Evolutionary conservation across 1,140 invertebrate genomes (phyloP).

Genomic region (Planococcus citri): DNA sequence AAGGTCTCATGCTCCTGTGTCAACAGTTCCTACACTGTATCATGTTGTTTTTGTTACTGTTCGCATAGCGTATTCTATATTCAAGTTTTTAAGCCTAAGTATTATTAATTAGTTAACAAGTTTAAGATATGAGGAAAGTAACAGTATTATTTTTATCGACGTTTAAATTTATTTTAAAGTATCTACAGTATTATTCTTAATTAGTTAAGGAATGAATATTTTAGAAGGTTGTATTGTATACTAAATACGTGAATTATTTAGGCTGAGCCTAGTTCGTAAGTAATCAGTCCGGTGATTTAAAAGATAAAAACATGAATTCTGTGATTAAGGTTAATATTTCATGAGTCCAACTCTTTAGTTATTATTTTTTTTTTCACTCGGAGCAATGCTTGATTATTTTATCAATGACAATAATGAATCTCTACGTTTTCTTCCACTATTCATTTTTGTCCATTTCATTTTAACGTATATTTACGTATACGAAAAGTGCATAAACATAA

Average conservation of each 20-base stretch:
- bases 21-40: neutral
- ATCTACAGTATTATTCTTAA: neutral
- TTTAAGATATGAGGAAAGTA: neutral
- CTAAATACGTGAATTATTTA: neutral
- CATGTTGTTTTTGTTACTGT: neutral
- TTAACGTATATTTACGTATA: too few species aligned
- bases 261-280: neutral
- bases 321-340: neutral
- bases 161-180: neutral
- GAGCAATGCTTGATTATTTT: too few species aligned
- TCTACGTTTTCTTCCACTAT: too few species aligned
- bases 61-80: neutral
- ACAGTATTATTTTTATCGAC: constrained; percentile 1
- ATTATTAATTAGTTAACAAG: neutral
- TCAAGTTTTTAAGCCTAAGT: neutral
- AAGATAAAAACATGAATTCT: neutral
- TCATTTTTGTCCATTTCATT: too few species aligned
- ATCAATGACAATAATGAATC: too few species aligned
- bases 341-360: neutral
- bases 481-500: too few species aligned
- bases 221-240: neutral
- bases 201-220: neutral
- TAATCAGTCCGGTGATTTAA: too few species aligned
- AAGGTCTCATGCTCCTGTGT: neutral
- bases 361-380: too few species aligned